Evolutionary conservation across 2,113 vertebrate species (phyloP), one percentile per base, ranked within the genome.

Genomic region (Paracanthobrama guichenoti): DNA sequence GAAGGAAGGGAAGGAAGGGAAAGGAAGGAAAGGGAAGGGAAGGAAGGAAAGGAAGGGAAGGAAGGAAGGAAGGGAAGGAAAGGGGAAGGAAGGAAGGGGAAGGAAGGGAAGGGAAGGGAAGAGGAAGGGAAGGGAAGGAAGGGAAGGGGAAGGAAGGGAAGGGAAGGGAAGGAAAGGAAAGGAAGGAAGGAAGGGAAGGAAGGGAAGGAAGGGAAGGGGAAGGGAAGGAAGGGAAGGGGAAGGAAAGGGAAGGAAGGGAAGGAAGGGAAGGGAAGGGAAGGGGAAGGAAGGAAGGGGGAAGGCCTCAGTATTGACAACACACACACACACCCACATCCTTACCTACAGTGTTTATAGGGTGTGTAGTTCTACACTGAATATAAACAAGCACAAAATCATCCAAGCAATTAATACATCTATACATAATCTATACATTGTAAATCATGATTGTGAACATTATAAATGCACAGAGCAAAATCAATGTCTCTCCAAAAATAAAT

Each of bases 361-460:
- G 39, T 42, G 67, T 42, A 69, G 18, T 42, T 42, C 18, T 39
- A 42, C 35, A 42, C 35, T 20, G 66, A 69, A 42, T 42, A n/a
- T 42, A 69, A 39, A 69, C 66, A 39, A n/a, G 35, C 66, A 69
- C 35, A 69, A 69, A 69, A 42, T 20, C 20, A 69, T n/a, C 18
- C 18, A 69, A 42, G 20, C 20, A 69, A 69, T 69, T 69, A 42
- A 69, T 69, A n/a, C n/a, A n/a, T n/a, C n/a, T n/a, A n/a, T n/a
- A n/a, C n/a, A n/a, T n/a, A n/a, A n/a, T n/a, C n/a, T 90, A 87
- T 89, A 91, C 90, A 90, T 91, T 90, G 31, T 59, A 59, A 78
- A 35, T 78, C 22, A 60, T 44, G 35, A 1, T n/a, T 71, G 18
- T 71, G 35, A 59, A 18, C 31, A 60, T 60, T 60, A 39, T 16